These are phyloP conservation scores for Podarcis cretensis DNA, from an alignment of 2,113 vertebrate genomes.

Conservation along the genomic window DNA sequence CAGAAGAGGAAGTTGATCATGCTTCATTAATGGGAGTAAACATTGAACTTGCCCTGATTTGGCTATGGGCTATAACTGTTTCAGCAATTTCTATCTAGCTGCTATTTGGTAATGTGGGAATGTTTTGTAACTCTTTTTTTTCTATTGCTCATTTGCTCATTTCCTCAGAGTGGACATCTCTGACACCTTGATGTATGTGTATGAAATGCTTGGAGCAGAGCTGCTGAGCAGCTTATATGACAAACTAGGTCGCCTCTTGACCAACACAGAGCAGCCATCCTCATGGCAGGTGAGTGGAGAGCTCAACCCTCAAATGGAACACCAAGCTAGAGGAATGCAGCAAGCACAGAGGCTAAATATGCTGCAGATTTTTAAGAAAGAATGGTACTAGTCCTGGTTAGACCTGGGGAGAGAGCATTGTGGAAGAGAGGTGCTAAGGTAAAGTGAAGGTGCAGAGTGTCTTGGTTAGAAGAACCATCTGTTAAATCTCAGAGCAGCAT, in stretches of 20 bases:
- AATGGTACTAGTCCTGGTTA: background rate
- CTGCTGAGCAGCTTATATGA: slow-evolving; percentile 98
- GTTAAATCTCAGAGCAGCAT: background rate
- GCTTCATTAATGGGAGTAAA: background rate
- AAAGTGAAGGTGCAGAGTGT: background rate
- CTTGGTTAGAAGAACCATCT: background rate
- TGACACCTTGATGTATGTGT: slow-evolving; percentile 98
- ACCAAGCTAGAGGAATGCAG: background rate
- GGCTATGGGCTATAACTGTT: background rate
- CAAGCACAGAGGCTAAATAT: background rate
- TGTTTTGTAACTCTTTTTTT: background rate
- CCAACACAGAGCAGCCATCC: slow-evolving; percentile 89
- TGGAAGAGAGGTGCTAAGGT: background rate
- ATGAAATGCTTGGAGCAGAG: slow-evolving; percentile 98
- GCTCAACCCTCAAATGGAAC: background rate
- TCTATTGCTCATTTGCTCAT: slow-evolving; percentile 16
- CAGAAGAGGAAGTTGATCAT: background rate
- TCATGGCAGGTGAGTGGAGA: slow-evolving; percentile 92
- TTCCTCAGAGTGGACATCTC: slow-evolving; percentile 95
- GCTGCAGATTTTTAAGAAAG: background rate
- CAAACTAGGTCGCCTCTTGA: slow-evolving; percentile 94
- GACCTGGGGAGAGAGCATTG: background rate
- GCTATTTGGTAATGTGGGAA: background rate
- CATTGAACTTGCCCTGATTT: rapidly evolving
- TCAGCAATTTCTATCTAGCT: background rate